Conservation (phyloP, 2,888 invertebrate genomes). For the Formica aserva region DNA sequence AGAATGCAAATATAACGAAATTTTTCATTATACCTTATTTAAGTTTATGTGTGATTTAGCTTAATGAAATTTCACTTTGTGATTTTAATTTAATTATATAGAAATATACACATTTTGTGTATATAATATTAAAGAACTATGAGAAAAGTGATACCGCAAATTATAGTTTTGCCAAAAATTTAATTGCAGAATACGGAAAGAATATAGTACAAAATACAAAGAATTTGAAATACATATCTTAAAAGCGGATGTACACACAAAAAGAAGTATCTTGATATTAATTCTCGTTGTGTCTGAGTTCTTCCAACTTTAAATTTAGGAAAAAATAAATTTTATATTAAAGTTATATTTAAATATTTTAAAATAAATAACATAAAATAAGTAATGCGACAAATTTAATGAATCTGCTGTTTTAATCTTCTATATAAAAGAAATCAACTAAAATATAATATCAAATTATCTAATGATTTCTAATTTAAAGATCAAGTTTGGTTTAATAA, state of each 20-base stretch:
- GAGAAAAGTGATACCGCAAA: neutral
- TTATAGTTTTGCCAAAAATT: neutral
- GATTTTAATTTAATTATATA: neutral
- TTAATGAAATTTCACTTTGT: neutral
- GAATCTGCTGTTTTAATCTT: neutral
- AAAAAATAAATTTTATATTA: neutral
- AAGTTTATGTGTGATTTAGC: neutral
- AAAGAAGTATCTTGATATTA: conserved; percentile 6
- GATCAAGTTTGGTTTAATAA: neutral
- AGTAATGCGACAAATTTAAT: neutral
- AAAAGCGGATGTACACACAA: conserved; percentile 1
- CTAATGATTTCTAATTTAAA: neutral
- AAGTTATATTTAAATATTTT: conserved; percentile 11
- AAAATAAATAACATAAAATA: neutral
- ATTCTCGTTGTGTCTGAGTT: neutral
- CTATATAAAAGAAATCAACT: neutral
- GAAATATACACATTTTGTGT: neutral
- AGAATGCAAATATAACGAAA: neutral
- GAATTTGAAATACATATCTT: neutral
- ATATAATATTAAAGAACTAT: neutral
- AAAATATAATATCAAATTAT: neutral
- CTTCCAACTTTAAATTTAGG: neutral
- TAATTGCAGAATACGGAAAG: neutral
- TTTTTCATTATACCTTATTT: neutral
- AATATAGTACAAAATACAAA: conserved; percentile 1